Percentiles rank a stretch among this genome's conserved stretches.
Evolutionary conservation across 2,113 vertebrate species (phyloP).

Genomic region (Microcebus ravelobensis): DNA sequence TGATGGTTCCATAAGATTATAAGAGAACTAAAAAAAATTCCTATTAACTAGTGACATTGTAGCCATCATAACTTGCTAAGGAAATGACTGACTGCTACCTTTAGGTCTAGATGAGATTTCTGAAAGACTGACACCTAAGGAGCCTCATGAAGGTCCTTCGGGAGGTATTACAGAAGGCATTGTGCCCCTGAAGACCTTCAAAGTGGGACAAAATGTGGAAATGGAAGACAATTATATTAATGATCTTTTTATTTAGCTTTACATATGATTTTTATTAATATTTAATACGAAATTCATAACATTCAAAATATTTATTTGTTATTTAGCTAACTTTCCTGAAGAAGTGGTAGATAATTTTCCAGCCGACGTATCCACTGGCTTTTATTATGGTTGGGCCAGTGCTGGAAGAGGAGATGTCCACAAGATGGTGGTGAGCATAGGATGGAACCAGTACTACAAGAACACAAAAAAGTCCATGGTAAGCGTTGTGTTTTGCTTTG

Average conservation of each 20-base stretch:
- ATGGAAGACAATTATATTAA: too few species aligned
- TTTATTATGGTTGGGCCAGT: slow-evolving; percentile 98
- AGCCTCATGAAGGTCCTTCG: too few species aligned
- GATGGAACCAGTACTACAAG: slow-evolving; percentile 99
- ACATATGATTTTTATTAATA: neutral
- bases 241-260: neutral
- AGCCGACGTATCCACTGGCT: slow-evolving; percentile 92
- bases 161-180: too few species aligned
- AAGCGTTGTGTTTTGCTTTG: slow-evolving; percentile 76
- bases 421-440: slow-evolving; percentile 99
- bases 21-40: too few species aligned
- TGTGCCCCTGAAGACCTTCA: too few species aligned
- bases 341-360: slow-evolving; percentile 95
- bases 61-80: too few species aligned
- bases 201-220: too few species aligned
- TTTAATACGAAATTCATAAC: neutral
- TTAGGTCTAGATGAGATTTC: too few species aligned
- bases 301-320: slow-evolving; percentile 43
- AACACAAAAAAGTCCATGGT: slow-evolving; percentile 98
- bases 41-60: too few species aligned
- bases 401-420: slow-evolving; percentile 92
- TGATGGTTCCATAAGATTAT: too few species aligned
- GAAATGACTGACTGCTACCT: too few species aligned
- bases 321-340: slow-evolving; percentile 95
- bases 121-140: too few species aligned